A percentile compares a stretch with the other conserved stretches of the same genome.
Conservation (phyloP, 1,140 invertebrate species). For the Rhagoletis pomonella region DNA sequence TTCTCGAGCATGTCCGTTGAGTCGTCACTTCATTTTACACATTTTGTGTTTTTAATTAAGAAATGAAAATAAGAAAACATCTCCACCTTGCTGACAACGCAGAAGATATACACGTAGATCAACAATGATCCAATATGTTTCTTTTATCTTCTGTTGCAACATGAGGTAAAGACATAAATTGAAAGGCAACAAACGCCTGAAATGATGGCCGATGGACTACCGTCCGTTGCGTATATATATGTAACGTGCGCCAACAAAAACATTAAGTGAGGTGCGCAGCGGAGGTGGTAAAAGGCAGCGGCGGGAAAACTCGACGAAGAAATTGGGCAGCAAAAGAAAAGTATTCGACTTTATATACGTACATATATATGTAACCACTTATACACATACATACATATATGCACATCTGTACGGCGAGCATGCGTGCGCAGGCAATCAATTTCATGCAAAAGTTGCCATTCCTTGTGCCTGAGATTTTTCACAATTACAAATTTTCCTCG, state of each 20-base stretch:
- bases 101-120: neutral
- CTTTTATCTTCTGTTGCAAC: slow-evolving; percentile 18
- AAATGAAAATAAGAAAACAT: neutral
- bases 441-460: slow-evolving; percentile 2
- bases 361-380: too few species aligned
- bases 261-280: neutral
- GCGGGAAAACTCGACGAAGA: neutral
- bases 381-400: too few species aligned
- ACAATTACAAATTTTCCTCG: neutral
- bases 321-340: too few species aligned
- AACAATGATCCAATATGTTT: neutral
- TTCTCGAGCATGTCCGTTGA: neutral
- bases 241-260: neutral
- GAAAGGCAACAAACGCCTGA: neutral
- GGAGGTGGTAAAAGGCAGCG: neutral
- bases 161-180: slow-evolving; percentile 9
- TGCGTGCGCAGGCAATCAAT: neutral
- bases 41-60: slow-evolving; percentile 28
- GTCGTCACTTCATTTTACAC: too few species aligned
- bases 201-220: neutral
- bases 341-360: too few species aligned
- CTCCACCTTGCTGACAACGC: neutral
- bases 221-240: neutral
- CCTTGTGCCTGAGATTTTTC: neutral
- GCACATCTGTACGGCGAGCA: neutral